Base-by-base conservation (phyloP, 2,113 vertebrate species). In the Stomatorhinus ivindoensis region DNA sequence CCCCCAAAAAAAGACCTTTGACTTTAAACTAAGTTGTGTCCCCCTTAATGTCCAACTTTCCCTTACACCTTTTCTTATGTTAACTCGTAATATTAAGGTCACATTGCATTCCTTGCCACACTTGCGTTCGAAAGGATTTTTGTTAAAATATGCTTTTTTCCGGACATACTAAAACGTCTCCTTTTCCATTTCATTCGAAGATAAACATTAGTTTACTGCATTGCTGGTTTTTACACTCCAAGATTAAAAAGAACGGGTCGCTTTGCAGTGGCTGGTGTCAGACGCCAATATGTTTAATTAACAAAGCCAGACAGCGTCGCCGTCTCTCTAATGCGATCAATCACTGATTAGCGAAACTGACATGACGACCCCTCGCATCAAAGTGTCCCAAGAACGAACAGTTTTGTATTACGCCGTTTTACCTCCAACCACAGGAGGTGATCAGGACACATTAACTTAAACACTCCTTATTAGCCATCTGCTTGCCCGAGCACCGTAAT, bases 391-490 rank as follows among this genome's bases (percentile, higher is more conserved):
- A 27, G 15, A 86, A 86, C 24, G 27, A 47, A 47, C 24, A 21
- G 46, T 50, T 86, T 27, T 86, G 83, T 6, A 48, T 86, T 48
- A 24, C 83, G 48, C n/a, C 69, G 7, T 50, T 51, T 24, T 27
- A 88, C 35, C 27, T 53, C 50, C 48, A 24, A 27, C 51, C 50
- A 55, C 47, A 58, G 86, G 31, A 53, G 82, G 42, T 88, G 44
- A 73, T 35, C 88, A 39, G 48, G 88, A 19, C 80, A 61, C 46
- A 85, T 89, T 89, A 84, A 89, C 24, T 21, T 7, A 89, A 39
- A 89, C n/a, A 7, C 44, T 44, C 17, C 10, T 61, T 80, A 85
- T 89, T 89, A 89, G 88, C 88, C 80, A 89, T 61, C 80, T 89
- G 88, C 88, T 61, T 44, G 50, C 51, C 44, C 80, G 44, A 89